These are phyloP conservation scores for Tiliqua scincoides DNA, from an alignment of 2,113 vertebrate species.

Conservation along the genomic window DNA sequence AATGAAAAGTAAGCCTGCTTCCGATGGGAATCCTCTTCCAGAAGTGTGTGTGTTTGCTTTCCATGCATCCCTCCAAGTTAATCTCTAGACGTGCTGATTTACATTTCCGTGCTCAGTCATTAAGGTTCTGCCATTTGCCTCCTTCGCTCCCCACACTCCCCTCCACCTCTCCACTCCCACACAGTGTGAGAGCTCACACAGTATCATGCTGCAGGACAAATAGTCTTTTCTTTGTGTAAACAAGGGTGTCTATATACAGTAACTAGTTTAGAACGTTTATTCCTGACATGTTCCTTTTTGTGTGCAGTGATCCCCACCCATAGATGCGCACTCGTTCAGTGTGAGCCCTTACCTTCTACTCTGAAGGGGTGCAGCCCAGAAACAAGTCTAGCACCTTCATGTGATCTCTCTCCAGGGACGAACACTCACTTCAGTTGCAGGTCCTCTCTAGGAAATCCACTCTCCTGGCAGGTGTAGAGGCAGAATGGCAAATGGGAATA, in stretches of 20 bases:
- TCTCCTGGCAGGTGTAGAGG: no score
- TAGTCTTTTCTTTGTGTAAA: background rate
- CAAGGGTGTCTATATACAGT: background rate
- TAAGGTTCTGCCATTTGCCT: background rate
- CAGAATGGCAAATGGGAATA: no score
- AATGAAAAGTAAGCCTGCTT: slow-evolving; percentile 50
- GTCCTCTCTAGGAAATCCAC: no score
- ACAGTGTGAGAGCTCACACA: background rate
- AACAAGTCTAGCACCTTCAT: no score
- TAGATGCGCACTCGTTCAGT: no score
- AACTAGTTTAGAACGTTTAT: no score
- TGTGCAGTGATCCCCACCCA: no score
- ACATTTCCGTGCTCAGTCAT: background rate
- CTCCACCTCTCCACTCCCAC: background rate
- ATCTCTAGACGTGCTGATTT: background rate
- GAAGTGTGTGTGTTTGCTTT: background rate
- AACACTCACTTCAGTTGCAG: no score
- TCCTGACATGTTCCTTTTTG: no score
- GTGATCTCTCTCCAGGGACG: no score
- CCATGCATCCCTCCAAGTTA: background rate
- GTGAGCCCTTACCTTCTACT: no score
- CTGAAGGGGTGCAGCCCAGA: no score
- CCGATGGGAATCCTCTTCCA: slow-evolving; percentile 38
- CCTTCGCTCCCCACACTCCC: background rate
- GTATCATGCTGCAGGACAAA: background rate